phyloP scores from a whole-genome alignment of 2,888 invertebrate species.

The Monopis laevigella region DNA sequence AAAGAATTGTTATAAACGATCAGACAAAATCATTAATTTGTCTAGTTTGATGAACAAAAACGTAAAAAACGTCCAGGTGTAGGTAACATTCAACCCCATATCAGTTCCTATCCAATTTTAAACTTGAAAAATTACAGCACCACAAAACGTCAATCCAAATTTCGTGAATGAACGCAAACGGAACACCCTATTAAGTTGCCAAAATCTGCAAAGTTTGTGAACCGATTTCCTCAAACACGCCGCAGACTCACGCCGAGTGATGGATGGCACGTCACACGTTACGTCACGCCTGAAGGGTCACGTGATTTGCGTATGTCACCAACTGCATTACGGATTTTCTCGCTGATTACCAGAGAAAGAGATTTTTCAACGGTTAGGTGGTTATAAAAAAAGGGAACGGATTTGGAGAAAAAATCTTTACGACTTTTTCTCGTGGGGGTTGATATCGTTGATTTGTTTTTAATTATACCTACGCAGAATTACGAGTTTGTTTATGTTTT shows the following conservation, averaged over 20 bases:
- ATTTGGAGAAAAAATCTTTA: too few relatives aligned
- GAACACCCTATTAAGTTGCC: not conserved
- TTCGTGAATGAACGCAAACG: slow-evolving; percentile 1
- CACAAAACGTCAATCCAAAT: slow-evolving; percentile 1
- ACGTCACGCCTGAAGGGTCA: slow-evolving; percentile 46
- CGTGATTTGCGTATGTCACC: slow-evolving; percentile 33
- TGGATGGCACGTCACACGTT: slow-evolving; percentile 50
- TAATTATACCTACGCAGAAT: too few relatives aligned
- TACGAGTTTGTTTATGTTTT: too few relatives aligned
- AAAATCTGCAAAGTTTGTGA: slow-evolving; percentile 4
- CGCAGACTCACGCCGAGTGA: slow-evolving; percentile 26
- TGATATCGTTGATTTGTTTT: too few relatives aligned
- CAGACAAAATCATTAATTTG: too few relatives aligned
- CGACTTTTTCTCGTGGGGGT: too few relatives aligned
- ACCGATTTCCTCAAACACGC: slow-evolving; percentile 9
- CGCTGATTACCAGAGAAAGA: too few relatives aligned
- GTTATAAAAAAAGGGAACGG: too few relatives aligned
- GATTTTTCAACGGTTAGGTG: too few relatives aligned
- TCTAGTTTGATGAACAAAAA: too few relatives aligned
- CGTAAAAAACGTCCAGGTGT: too few relatives aligned
- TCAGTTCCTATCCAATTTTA: not conserved
- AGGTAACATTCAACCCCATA: not conserved
- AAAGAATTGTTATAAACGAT: too few relatives aligned
- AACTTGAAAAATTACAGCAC: not conserved
- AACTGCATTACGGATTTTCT: slow-evolving; percentile 8